Conservation (phyloP, 2,888 invertebrate genomes). For the Sylvicola cinctus region DNA sequence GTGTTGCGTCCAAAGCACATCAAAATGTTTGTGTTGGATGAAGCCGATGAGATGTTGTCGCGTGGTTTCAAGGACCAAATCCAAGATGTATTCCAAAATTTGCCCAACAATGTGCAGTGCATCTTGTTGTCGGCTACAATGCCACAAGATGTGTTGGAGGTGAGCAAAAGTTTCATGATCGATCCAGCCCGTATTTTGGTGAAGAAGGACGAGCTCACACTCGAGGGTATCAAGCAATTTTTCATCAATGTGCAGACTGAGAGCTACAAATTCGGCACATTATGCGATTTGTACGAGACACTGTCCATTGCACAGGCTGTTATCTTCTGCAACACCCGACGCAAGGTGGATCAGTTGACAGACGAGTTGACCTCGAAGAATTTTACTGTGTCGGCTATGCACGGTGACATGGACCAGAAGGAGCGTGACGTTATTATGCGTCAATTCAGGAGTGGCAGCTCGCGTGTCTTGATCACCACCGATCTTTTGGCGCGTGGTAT, state of each 20-base stretch:
- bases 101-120: conserved; percentile 67
- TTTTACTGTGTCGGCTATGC: conserved; percentile 94
- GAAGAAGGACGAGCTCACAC: conserved; percentile 76
- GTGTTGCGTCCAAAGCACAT: conserved; percentile 65
- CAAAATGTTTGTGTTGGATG: conserved; percentile 87
- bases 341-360: conserved; percentile 91
- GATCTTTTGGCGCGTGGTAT: conserved; percentile 90
- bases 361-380: conserved; percentile 78
- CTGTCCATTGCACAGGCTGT: conserved; percentile 93
- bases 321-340: conserved; percentile 92
- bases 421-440: conserved; percentile 93
- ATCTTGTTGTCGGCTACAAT: conserved; percentile 91
- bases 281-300: conserved; percentile 90
- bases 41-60: conserved; percentile 96
- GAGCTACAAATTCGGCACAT: conserved; percentile 73
- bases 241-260: conserved; percentile 74
- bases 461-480: conserved; percentile 87
- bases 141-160: conserved; percentile 86
- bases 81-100: conserved; percentile 79
- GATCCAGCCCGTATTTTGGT: conserved; percentile 83
- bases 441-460: conserved; percentile 90
- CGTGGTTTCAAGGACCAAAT: conserved; percentile 92
- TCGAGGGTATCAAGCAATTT: conserved; percentile 90
- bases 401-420: conserved; percentile 94
- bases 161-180: conserved; percentile 90